Base-by-base conservation (phyloP, 92 coral and sea anemone species). In the Siderastrea siderea region DNA sequence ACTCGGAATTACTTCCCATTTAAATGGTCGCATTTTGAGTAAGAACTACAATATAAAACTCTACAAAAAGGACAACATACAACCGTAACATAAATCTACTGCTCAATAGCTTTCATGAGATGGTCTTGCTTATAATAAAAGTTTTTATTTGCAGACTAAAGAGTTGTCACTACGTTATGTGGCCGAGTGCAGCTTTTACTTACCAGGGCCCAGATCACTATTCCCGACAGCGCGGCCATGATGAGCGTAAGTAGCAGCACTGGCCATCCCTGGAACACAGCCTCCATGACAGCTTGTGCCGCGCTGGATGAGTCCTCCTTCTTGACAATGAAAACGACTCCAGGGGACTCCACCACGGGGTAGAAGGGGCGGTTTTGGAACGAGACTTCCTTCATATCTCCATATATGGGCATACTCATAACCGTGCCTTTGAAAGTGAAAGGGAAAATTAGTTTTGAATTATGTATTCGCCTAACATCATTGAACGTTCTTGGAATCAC, bases 251-350 rank as follows among this genome's bases (percentile, higher is more conserved):
- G 89, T 48, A 98, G 86, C 12, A 98, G 91, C 1, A 98, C 98
- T 2, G 99, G 99, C 99, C 99, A 98, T 2, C 99, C 99, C 73
- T 98, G 99, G 79, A 98, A 98, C 75, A 98, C 99, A 43, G 99
- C 99, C 3, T 92, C 94, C 99, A 98, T 98, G 83, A 98, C 99
- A 7, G 99, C 99, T 59, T 96, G 84, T 19, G 99, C 99, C 6
- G 99, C 98, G 57, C 91, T 95, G 8, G 98, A 94, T 7, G 99
- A 84, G 71, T 98, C 99, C 62, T 98, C 99, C 59, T 86, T 90
- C 85, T 96, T 91, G 51, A 96, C 96, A 47, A 98, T 96, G 73
- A 98, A 98, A 74, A 95, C 99, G 19, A 95, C 98, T 2, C 99
- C 99, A 5, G 99, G 99, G 14, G 99, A 96, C 79, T 98, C 99